Percentiles rank a stretch among this genome's conserved stretches.
phyloP scores from a whole-genome alignment of 2,888 invertebrate genomes.

The Heliconius erato region DNA sequence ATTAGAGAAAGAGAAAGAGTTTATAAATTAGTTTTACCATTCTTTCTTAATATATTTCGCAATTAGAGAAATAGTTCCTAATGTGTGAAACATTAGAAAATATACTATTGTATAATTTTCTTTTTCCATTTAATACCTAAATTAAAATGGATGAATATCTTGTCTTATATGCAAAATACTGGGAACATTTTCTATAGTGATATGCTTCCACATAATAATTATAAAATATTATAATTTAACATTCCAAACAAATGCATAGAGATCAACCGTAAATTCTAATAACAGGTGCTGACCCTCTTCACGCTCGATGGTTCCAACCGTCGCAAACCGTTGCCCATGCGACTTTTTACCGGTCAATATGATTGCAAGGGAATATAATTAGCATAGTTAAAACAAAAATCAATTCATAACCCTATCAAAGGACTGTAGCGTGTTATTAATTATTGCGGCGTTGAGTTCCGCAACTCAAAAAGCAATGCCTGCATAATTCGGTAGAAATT shows the following conservation, averaged over 20 bases:
- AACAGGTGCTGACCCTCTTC: conserved; percentile 75
- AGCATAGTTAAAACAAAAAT: conserved; percentile 41
- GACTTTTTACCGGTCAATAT: conserved; percentile 57
- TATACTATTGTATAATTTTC: not conserved
- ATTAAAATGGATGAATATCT: not conserved
- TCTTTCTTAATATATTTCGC: not conserved
- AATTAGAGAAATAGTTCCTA: not conserved
- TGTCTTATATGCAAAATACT: not conserved
- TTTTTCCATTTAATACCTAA: not conserved
- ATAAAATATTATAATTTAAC: conserved; percentile 20
- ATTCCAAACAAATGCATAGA: conserved; percentile 24
- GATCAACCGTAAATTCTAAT: conserved; percentile 48
- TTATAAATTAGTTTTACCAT: not conserved
- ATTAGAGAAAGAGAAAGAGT: too few species aligned
- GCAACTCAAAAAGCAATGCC: too few species aligned
- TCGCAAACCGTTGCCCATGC: conserved; percentile 70
- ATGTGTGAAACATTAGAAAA: not conserved
- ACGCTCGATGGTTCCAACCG: conserved; percentile 78
- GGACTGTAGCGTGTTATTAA: not conserved
- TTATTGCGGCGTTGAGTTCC: too few species aligned
- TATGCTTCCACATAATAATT: not conserved
- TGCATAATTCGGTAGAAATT: too few species aligned
- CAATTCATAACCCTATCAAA: not conserved
- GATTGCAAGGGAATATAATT: conserved; percentile 46
- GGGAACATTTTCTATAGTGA: not conserved